Evolutionary conservation across 92 coral and sea anemone species (phyloP), one percentile per base, ranked within the genome.

Genomic region (Porites divaricata): DNA sequence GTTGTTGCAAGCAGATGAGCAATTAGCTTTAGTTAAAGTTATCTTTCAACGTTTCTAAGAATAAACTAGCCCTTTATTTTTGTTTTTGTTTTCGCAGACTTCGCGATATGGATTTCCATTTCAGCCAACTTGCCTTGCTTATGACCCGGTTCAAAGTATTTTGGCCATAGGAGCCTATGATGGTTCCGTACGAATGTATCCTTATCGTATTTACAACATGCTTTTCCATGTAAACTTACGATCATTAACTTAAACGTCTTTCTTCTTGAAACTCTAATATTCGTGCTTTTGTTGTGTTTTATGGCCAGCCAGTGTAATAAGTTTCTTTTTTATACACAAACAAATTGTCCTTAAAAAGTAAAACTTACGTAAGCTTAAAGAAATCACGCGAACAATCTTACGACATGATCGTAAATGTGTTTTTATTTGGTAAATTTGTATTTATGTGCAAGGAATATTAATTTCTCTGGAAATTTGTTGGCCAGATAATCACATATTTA

Each of bases 91-190:
- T 88, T 67, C 76, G 65, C 88, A 96, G 99, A 93, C 97, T 67
- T 93, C 79, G 74, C 95, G 99, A 25, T 95, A 95, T 89, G 99
- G 99, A 19, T 96, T 96, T 88, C 99, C 99, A 6, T 92, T 89
- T 69, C 93, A 92, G 83, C 99, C 99, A 10, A 96, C 98, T n/a
- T 96, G 98, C 53, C 69, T 96, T 12, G 96, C 99, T 19, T 93
- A 92, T 86, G 99, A 96, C 63, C 95, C 98, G 2, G 96, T 96
- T 19, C 99, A 96, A 71, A 89, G 98, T 70, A 70, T 96, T 15
- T 83, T 96, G 53, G 99, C 98, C 0, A 79, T 96, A 12, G 99
- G 99, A 3, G 91, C 97, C 1, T 86, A 81, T 26, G 93, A 96
- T 61, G 99, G 99, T 8, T 88, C 95, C 11, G 83, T 96, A 5